Conservation (phyloP, 2,888 invertebrate genomes). For the Hyalella azteca region DNA sequence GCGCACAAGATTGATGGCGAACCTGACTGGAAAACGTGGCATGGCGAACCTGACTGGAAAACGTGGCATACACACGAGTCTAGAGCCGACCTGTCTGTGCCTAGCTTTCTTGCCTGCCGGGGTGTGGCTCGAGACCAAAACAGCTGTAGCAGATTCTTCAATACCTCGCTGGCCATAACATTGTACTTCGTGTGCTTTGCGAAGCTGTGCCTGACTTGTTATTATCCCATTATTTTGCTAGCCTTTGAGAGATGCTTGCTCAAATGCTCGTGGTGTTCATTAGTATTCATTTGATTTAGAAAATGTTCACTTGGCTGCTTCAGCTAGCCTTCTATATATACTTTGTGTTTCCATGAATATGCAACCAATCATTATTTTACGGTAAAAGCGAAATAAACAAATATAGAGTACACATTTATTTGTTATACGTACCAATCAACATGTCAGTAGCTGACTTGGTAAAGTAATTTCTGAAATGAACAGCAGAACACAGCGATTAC, state of each 20-base stretch:
- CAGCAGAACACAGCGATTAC: no score
- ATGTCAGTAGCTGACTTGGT: no score
- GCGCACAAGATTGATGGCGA: constrained; percentile 14
- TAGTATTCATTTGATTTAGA: neutral
- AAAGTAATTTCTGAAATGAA: no score
- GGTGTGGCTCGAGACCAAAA: constrained; percentile 5
- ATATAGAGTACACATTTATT: no score
- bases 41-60: neutral
- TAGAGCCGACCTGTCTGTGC: neutral
- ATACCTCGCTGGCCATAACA: constrained; percentile 16
- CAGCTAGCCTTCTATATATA: no score
- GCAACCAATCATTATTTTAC: no score
- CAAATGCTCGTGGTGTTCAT: neutral
- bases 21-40: neutral
- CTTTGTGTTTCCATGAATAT: no score
- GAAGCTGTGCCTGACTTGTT: neutral
- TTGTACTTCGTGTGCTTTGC: constrained; percentile 21
- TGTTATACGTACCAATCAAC: no score
- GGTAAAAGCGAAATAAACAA: no score
- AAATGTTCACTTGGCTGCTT: neutral
- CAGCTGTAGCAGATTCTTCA: constrained; percentile 5
- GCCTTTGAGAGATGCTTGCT: neutral
- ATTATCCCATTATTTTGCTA: constrained; percentile 1
- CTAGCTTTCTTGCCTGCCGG: neutral
- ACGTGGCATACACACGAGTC: constrained; percentile 12